A percentile compares a stretch with the other conserved stretches of the same genome.
Evolutionary conservation across 2,888 invertebrate genomes (phyloP).

Genomic region (Eueremaeus valkanovi): DNA sequence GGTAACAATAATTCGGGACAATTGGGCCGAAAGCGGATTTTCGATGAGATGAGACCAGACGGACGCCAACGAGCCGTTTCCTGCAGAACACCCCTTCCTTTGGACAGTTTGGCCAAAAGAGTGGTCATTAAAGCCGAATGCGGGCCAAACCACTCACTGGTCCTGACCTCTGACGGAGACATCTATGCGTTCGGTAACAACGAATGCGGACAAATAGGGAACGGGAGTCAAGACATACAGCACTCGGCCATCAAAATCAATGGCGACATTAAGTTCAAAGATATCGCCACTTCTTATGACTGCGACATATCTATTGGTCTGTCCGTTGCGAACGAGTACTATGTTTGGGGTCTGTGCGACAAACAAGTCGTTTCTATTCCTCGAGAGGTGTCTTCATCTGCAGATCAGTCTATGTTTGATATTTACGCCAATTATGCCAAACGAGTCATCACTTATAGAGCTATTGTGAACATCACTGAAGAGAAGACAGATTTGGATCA

Average conservation of each 20-base stretch:
- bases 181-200: not conserved
- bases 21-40: slow-evolving; percentile 60
- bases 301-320: not conserved
- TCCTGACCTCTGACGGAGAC: not conserved
- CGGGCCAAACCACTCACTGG: not conserved
- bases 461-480: too few species aligned
- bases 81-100: not conserved
- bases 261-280: not conserved
- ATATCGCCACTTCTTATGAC: not conserved
- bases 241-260: not conserved
- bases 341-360: slow-evolving; percentile 6
- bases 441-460: too few species aligned
- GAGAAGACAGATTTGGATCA: too few species aligned
- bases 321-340: not conserved
- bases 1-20: slow-evolving; percentile 87
- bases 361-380: too few species aligned
- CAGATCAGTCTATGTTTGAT: too few species aligned
- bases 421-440: too few species aligned
- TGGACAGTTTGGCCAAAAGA: not conserved
- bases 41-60: too few species aligned
- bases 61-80: too few species aligned
- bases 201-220: not conserved
- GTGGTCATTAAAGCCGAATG: not conserved
- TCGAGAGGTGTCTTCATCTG: too few species aligned
- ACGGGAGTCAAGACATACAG: not conserved